A percentile compares a stretch with the other conserved stretches of the same genome.
Conservation (phyloP, 2,888 invertebrate species). For the Crematogaster levior region DNA sequence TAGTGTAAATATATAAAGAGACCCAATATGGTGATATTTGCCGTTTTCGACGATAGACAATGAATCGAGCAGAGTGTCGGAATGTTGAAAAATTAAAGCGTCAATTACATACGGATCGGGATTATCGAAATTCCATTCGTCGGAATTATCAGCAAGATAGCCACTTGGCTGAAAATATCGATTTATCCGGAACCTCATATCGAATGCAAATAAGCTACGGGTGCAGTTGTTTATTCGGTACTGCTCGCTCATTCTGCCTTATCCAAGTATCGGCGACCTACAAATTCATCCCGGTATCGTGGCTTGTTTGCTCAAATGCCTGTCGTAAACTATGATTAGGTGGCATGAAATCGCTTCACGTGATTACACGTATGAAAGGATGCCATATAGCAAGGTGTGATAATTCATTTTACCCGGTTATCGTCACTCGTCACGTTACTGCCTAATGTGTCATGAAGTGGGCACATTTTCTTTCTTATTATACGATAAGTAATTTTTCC, state of each 20-base stretch:
- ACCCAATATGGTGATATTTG: background rate
- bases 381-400: background rate
- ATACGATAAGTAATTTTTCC: too few species aligned
- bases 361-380: conserved; percentile 27
- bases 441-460: background rate
- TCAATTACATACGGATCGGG: conserved; percentile 62
- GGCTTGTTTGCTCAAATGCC: conserved; percentile 55
- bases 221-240: conserved; percentile 72
- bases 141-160: conserved; percentile 63
- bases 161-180: conserved; percentile 66
- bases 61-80: background rate
- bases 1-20: background rate
- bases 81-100: conserved; percentile 66
- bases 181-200: conserved; percentile 69
- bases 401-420: background rate
- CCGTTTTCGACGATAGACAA: background rate
- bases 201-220: conserved; percentile 71
- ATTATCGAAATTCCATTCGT: conserved; percentile 69
- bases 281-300: conserved; percentile 64
- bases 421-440: too few species aligned
- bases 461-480: background rate
- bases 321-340: conserved; percentile 53
- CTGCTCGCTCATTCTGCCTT: conserved; percentile 62
- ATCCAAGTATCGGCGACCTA: conserved; percentile 53
- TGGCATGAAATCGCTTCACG: conserved; percentile 42